A percentile compares a stretch with the other conserved stretches of the same genome.
Conservation (phyloP, 2,888 invertebrate species). For the Liposcelis brunnea region DNA sequence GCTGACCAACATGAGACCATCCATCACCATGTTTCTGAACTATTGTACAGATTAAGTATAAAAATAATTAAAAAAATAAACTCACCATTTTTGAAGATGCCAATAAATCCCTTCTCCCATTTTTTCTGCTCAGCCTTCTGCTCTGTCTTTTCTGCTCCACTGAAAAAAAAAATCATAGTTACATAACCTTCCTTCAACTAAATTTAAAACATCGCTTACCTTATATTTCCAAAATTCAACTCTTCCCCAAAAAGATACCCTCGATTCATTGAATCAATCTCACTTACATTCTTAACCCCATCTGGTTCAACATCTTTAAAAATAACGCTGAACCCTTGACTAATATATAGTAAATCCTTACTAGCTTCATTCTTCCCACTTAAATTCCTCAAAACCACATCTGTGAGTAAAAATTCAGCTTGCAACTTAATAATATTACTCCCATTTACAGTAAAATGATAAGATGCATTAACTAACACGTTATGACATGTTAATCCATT, state of each 20-base stretch:
- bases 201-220: not conserved
- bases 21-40: not conserved
- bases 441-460: too few species aligned
- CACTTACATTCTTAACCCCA: not conserved
- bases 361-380: not conserved
- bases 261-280: not conserved
- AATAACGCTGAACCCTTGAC: not conserved
- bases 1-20: too few species aligned
- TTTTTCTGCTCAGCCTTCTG: not conserved
- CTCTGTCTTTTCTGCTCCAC: too few species aligned
- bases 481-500: too few species aligned
- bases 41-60: too few species aligned
- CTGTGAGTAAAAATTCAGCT: too few species aligned
- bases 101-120: not conserved
- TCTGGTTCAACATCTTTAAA: not conserved
- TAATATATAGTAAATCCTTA: not conserved
- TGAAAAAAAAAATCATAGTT: slow-evolving; percentile 1
- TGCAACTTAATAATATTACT: too few species aligned
- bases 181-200: not conserved
- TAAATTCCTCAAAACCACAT: too few species aligned
- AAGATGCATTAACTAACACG: too few species aligned
- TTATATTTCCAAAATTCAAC: not conserved
- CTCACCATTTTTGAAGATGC: slow-evolving; percentile 3
- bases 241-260: slow-evolving; percentile 3
- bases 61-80: not conserved